Percentiles rank a stretch among this genome's conserved stretches.
Evolutionary conservation across 2,888 invertebrate species (phyloP).

Genomic region (Scaptomyza reducta): DNA sequence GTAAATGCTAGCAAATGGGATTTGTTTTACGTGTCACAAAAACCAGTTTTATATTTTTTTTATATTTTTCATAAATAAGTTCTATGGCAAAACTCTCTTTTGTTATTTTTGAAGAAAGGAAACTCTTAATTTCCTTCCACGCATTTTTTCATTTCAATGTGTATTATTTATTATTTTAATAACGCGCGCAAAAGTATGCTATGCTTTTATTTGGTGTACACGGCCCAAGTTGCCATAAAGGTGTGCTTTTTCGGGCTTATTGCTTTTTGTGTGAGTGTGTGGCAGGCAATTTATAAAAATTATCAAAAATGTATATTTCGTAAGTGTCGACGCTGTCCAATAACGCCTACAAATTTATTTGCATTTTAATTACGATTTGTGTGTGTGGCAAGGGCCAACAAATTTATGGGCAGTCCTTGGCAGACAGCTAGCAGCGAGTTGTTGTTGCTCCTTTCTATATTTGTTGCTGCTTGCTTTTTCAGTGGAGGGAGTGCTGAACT

Average conservation of each 20-base stretch:
- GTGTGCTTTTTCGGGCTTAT: background rate
- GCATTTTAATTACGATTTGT: conserved; percentile 75
- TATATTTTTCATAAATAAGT: too few species aligned
- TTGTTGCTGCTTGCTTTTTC: background rate
- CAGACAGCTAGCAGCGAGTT: background rate
- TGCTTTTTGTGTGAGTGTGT: background rate
- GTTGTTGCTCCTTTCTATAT: conserved; percentile 2
- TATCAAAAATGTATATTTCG: conserved; percentile 26
- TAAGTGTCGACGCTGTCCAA: conserved; percentile 44
- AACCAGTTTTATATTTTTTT: background rate
- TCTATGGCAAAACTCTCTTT: too few species aligned
- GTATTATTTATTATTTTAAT: background rate
- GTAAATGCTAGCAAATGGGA: conserved; percentile 9
- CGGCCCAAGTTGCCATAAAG: background rate
- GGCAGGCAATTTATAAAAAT: conserved; percentile 65
- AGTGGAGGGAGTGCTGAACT: conserved; percentile 3
- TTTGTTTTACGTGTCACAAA: background rate
- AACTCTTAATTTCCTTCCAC: too few species aligned
- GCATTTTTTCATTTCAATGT: too few species aligned
- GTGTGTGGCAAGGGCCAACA: conserved; percentile 20
- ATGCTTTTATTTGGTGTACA: background rate
- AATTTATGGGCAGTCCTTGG: conserved; percentile 47
- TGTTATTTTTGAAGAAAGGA: too few species aligned
- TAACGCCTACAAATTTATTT: conserved; percentile 71
- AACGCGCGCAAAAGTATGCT: background rate